Conservation (phyloP, 2,113 vertebrate genomes). For the Lophius piscatorius region DNA sequence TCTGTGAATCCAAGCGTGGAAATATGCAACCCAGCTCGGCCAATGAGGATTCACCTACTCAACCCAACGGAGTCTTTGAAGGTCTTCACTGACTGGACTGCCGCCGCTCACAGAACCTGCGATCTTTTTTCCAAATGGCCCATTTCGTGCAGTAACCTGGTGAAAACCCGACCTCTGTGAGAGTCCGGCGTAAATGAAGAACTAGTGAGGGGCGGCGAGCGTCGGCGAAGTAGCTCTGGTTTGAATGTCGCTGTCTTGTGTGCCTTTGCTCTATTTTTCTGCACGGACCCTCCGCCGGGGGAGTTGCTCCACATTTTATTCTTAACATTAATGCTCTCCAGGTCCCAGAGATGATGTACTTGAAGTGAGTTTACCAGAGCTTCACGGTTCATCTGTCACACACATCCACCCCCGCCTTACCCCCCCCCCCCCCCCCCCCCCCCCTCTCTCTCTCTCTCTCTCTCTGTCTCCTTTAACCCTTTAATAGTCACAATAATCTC, state of each 20-base stretch:
- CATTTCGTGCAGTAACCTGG: neutral
- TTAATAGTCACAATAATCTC: too few species aligned
- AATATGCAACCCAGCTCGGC: slow-evolving; percentile 37
- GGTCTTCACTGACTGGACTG: neutral
- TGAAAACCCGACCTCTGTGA: too few species aligned
- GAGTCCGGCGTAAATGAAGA: too few species aligned
- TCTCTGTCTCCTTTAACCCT: too few species aligned
- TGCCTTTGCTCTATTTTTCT: slow-evolving; percentile 72
- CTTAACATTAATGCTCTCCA: slow-evolving; percentile 68
- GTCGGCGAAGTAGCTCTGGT: slow-evolving; percentile 41
- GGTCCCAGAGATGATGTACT: slow-evolving; percentile 56
- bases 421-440: slow-evolving; percentile 32
- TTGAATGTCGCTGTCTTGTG: slow-evolving; percentile 54
- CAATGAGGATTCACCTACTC: slow-evolving; percentile 19
- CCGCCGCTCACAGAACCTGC: neutral
- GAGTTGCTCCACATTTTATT: slow-evolving; percentile 82
- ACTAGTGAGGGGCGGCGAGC: slow-evolving; percentile 12
- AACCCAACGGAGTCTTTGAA: slow-evolving; percentile 14
- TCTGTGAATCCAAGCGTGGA: slow-evolving; percentile 16
- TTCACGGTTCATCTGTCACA: slow-evolving; percentile 51
- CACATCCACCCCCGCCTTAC: slow-evolving; percentile 42
- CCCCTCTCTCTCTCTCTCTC: too few species aligned
- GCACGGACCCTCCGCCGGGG: slow-evolving; percentile 54
- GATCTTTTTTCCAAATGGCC: too few species aligned
- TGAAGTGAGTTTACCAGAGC: slow-evolving; percentile 66